Evolutionary conservation across 2,888 invertebrate species (phyloP).

Genomic region (Enoplolaimus lenunculus): DNA sequence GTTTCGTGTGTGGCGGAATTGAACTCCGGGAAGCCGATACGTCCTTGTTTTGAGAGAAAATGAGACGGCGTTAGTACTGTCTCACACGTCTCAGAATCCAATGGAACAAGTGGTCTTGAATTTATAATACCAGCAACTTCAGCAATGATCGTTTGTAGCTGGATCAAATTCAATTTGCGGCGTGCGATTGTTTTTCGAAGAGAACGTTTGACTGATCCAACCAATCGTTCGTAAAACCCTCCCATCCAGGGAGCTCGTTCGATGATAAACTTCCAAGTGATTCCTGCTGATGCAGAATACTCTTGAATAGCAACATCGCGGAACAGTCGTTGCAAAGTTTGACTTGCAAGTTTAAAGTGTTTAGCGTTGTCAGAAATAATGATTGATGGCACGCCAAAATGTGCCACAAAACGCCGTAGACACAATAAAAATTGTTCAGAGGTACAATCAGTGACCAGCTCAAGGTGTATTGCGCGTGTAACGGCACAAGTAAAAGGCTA

Average conservation of each 20-base stretch:
- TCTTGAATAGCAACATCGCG: slow-evolving; percentile 1
- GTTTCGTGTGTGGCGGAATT: too few relatives aligned
- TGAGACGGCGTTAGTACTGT: too few relatives aligned
- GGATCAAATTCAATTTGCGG: too few relatives aligned
- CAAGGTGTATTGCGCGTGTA: slow-evolving; percentile 41
- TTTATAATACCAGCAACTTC: too few relatives aligned
- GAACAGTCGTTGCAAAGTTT: slow-evolving; percentile 30
- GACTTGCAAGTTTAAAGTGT: slow-evolving; percentile 40
- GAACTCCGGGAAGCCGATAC: too few relatives aligned
- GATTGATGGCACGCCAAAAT: slow-evolving; percentile 34
- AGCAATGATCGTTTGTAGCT: too few relatives aligned
- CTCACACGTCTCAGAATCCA: too few relatives aligned
- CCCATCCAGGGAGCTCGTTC: slow-evolving; percentile 44
- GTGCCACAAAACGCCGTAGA: slow-evolving; percentile 36
- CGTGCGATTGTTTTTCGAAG: background rate
- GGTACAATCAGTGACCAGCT: slow-evolving; percentile 34
- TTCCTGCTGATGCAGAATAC: slow-evolving; percentile 22
- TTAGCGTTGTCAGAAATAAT: slow-evolving; percentile 42
- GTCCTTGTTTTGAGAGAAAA: too few relatives aligned
- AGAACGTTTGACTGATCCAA: slow-evolving; percentile 38
- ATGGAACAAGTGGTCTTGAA: too few relatives aligned
- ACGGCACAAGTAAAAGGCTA: slow-evolving; percentile 41
- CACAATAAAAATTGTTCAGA: slow-evolving; percentile 34
- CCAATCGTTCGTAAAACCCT: slow-evolving; percentile 43
- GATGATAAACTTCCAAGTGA: slow-evolving; percentile 40